A percentile compares a stretch with the other conserved stretches of the same genome.
Evolutionary conservation across 2,888 invertebrate genomes (phyloP).

Genomic region (Strigamia maritima): DNA sequence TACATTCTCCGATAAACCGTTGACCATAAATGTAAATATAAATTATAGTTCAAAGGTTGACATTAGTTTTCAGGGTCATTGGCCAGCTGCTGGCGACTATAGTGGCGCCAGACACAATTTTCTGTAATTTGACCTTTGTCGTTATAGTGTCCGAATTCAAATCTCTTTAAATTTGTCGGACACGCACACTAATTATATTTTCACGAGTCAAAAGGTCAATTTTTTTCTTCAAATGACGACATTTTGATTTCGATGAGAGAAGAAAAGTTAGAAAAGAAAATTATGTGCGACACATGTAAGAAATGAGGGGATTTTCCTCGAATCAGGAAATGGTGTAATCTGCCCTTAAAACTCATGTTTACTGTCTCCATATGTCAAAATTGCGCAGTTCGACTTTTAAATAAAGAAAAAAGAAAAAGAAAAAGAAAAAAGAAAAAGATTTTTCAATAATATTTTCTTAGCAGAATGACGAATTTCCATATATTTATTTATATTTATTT

Average conservation of each 20-base stretch:
- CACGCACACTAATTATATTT: constrained; percentile 1
- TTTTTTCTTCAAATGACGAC: constrained; percentile 9
- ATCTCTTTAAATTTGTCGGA: neutral
- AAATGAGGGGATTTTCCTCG: neutral
- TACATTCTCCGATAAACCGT: neutral
- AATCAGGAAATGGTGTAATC: neutral
- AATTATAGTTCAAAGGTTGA: constrained; percentile 6
- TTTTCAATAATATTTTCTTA: neutral
- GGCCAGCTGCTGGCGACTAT: neutral
- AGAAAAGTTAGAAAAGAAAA: neutral
- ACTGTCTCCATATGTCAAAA: neutral
- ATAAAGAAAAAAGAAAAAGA: neutral
- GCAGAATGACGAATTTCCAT: neutral
- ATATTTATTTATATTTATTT: neutral
- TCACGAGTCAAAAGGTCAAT: neutral
- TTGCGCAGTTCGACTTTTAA: neutral
- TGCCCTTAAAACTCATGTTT: neutral
- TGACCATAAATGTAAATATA: constrained; percentile 17
- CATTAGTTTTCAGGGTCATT: constrained; percentile 25
- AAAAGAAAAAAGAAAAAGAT: neutral
- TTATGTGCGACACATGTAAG: constrained; percentile 7
- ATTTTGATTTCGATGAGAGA: neutral
- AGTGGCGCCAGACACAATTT: constrained; percentile 1
- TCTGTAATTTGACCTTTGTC: neutral
- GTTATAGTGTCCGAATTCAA: neutral